Evolutionary conservation across 2,888 invertebrate species (phyloP).

Genomic region (Idaea aversata): DNA sequence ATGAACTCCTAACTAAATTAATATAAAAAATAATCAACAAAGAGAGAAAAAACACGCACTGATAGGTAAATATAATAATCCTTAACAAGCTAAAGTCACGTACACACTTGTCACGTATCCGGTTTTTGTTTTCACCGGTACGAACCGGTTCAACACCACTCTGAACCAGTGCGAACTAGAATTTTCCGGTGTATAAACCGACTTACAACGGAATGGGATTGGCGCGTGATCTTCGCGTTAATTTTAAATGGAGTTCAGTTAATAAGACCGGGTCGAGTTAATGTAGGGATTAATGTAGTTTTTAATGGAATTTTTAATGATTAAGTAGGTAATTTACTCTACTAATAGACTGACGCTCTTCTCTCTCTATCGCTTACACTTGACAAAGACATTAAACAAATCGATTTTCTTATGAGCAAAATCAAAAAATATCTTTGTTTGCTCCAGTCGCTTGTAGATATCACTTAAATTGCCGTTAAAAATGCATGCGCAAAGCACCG

Average conservation of each 20-base stretch:
- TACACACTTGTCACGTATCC: conserved; percentile 31
- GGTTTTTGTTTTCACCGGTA: conserved; percentile 31
- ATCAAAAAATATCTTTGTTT: too few species aligned
- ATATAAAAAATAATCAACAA: neutral
- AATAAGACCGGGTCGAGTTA: neutral
- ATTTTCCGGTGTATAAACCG: conserved; percentile 44
- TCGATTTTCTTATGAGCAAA: too few species aligned
- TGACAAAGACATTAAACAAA: too few species aligned
- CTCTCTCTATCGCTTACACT: too few species aligned
- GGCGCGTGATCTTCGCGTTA: conserved; percentile 30
- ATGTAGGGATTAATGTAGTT: neutral
- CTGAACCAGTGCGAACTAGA: conserved; percentile 29
- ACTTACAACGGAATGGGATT: conserved; percentile 35
- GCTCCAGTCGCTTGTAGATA: too few species aligned
- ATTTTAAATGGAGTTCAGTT: conserved; percentile 29
- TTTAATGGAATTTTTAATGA: too few species aligned
- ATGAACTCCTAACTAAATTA: too few species aligned
- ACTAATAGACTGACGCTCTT: too few species aligned
- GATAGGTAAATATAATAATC: neutral
- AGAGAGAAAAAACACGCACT: neutral
- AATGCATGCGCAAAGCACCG: too few species aligned
- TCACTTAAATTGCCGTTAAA: too few species aligned
- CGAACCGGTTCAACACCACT: conserved; percentile 28
- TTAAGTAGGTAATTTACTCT: too few species aligned
- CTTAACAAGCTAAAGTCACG: conserved; percentile 32